Evolutionary conservation across 1,140 invertebrate genomes (phyloP).

Genomic region (Temnothorax nylanderi): DNA sequence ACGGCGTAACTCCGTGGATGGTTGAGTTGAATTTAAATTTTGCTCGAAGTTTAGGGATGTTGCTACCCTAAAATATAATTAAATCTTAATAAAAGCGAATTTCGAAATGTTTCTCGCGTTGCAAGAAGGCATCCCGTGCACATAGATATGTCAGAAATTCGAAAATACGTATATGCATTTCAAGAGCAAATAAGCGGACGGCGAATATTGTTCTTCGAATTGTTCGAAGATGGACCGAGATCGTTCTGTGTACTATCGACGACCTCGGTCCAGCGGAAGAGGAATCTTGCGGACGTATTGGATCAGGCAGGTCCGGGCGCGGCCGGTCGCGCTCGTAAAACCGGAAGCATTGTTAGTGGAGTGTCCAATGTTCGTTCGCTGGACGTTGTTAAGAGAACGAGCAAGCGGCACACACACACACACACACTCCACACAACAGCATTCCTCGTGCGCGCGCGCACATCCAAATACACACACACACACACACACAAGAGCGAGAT

Average conservation of each 20-base stretch:
- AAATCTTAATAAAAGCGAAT: neutral
- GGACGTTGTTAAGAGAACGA: slow-evolving; percentile 55
- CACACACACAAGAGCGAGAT: slow-evolving; percentile 19
- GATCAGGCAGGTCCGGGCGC: neutral
- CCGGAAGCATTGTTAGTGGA: slow-evolving; percentile 50
- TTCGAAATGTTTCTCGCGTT: neutral
- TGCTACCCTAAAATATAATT: neutral
- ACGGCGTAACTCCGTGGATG: neutral
- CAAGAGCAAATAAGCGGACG: neutral
- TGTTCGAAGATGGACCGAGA: neutral
- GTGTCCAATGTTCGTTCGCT: slow-evolving; percentile 34
- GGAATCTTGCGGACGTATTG: neutral
- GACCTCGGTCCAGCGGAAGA: neutral
- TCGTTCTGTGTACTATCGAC: slow-evolving; percentile 1
- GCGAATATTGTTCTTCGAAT: slow-evolving; percentile 18
- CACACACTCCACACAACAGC: neutral
- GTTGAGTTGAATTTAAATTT: neutral
- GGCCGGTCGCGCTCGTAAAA: slow-evolving; percentile 33
- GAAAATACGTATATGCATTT: neutral
- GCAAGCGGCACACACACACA: neutral
- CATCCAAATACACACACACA: neutral
- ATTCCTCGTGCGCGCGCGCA: neutral
- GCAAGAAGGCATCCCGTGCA: neutral
- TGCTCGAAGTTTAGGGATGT: neutral
- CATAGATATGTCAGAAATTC: neutral